Evolutionary conservation across 2,888 invertebrate species (phyloP), one percentile per base, ranked within the genome.

Genomic region (Uropetala carovei): DNA sequence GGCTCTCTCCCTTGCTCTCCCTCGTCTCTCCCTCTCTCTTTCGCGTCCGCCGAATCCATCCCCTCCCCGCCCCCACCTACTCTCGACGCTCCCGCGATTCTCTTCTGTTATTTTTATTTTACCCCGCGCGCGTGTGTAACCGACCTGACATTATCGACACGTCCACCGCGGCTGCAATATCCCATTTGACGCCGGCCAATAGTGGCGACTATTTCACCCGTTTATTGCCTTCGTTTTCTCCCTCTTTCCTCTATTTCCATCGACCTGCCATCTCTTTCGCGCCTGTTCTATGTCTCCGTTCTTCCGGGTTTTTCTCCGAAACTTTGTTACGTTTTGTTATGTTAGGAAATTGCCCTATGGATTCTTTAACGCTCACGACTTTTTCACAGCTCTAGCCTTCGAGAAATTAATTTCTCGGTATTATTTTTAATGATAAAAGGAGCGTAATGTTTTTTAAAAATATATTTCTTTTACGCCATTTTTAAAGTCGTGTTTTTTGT

Each of bases 61-160:
- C n/a, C 59, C 18, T 11, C 86, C 86, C 14, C 89, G 18, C 64
- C 56, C 18, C 83, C 60, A n/a, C 60, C n/a, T 59, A n/a, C 86
- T 60, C 43, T 13, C 82, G 14, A 82, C 82, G n/a, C 82, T 43
- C 57, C 57, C 64, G 27, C 27, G 30, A 43, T 68, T 60, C 43
- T n/a, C 64, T 64, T 16, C 18, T 16, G 30, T 89, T 60, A 60
- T 89, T 30, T 89, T 89, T 89, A 18, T 89, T 68, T 18, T 11
- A 30, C 7, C 43, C 43, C 89, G 30, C 64, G 83, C 8, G 83
- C 30, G 89, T 64, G 89, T 89, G 89, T 68, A 89, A 89, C 89
- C 89, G 89, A 89, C 60, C 89, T 89, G 89, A 64, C 89, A 89
- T 89, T 89, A 89, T 89, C 89, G 89, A 68, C 89, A 68, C 89